Base-by-base conservation (phyloP, 1,140 invertebrate species). In the Odontomachus brunneus region DNA sequence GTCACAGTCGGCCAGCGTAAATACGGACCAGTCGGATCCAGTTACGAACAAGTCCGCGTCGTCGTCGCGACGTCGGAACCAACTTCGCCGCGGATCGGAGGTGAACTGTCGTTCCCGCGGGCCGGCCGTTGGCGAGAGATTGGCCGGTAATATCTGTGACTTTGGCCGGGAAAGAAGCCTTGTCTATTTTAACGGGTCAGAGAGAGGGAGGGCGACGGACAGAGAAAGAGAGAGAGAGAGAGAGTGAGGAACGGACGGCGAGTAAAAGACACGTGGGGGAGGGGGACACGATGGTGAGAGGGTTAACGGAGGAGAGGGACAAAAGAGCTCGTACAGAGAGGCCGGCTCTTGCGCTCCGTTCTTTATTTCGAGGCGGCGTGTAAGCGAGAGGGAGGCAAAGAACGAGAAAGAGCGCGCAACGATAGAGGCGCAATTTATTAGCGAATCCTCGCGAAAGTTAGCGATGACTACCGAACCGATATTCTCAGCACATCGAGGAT, bases 101-200 rank as follows among this genome's bases (percentile, higher is more conserved):
- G 88, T 90, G 85, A 86, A 93, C 91, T 92, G 90, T 87, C 60
- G 76, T 86, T 74, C 60, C 55, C 69, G 82, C 85, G 82, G 83
- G 82, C 82, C 73, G 85, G 85, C 84, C 87, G 82, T 84, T 75
- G 75, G 65, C 83, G 80, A 84, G 83, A 86, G 83, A 86, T 86
- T 76, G 82, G 65, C 88, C 89, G 82, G 84, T 89, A 90, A 92
- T 92, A 92, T 91, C 90, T 89, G 84, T 89, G 89, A 90, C 89
- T 92, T 91, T 90, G 88, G 89, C 88, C 85, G 89, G 89, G 90
- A 89, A 92, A 89, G 88, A 91, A 91, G 88, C 80, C 89, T 93
- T 89, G 91, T 92, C 92, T 92, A 93, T 92, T 93, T 93, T 93
- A 92, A 92, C 89, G 85, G 88, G 84, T 90, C 89, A 83, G 86